Conservation (phyloP, 2,113 vertebrate genomes). For the Engraulis encrasicolus region DNA sequence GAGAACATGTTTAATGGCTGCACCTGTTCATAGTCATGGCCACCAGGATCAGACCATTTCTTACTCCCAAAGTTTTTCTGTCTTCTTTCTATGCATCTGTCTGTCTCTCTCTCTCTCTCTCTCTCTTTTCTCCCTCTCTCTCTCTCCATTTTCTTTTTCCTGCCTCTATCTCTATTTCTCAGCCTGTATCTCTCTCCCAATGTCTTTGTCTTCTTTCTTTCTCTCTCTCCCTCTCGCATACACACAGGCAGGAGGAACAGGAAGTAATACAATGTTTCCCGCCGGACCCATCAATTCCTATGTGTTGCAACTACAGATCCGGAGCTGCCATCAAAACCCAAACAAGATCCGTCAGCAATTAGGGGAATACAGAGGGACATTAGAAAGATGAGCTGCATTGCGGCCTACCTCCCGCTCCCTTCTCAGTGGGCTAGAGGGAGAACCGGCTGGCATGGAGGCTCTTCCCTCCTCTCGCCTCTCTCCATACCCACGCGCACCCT, state of each 20-base stretch:
- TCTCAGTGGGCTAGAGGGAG: conserved; percentile 72
- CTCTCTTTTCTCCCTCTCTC: conserved; percentile 39
- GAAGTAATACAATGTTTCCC: conserved; percentile 74
- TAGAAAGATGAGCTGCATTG: conserved; percentile 77
- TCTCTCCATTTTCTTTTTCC: conserved; percentile 19
- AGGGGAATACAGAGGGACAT: conserved; percentile 78
- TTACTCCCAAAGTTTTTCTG: background rate
- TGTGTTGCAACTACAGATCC: conserved; percentile 73
- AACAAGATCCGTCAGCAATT: conserved; percentile 82
- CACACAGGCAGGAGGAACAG: conserved; percentile 26
- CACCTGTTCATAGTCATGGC: background rate
- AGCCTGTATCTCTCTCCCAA: background rate
- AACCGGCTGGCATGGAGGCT: conserved; percentile 67
- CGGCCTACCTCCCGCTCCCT: conserved; percentile 71
- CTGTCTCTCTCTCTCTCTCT: conserved; percentile 23
- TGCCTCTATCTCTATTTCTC: background rate
- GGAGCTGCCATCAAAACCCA: conserved; percentile 76
- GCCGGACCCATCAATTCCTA: conserved; percentile 75
- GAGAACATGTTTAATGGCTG: background rate
- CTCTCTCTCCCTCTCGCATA: conserved; percentile 17
- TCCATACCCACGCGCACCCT: conserved; percentile 75
- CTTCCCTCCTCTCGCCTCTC: too few relatives aligned
- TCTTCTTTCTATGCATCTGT: background rate
- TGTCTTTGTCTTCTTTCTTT: background rate
- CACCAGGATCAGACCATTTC: background rate